Evolutionary conservation across 2,113 vertebrate genomes (phyloP).

Genomic region (Phylloscopus whistleri): DNA sequence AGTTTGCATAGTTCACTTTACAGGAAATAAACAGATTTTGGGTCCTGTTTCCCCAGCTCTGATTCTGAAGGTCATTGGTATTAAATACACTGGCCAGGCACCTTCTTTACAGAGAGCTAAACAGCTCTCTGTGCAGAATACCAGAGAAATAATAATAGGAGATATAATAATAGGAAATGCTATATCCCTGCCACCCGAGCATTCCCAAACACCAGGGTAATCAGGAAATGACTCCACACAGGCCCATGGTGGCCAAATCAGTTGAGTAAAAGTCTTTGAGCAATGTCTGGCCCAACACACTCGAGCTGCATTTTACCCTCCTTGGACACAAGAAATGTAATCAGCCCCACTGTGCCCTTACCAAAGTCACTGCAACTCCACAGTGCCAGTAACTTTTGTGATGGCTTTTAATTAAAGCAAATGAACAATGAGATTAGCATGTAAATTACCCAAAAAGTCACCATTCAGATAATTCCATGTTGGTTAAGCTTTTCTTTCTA

Average conservation of each 20-base stretch:
- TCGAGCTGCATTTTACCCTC: not conserved
- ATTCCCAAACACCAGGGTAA: not conserved
- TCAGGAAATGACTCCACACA: not conserved
- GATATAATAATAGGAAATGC: not conserved
- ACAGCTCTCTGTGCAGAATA: not conserved
- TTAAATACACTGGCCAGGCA: not conserved
- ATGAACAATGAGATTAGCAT: conserved; percentile 6
- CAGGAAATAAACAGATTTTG: not conserved
- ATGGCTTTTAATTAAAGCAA: conserved; percentile 40
- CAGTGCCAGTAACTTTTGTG: not conserved
- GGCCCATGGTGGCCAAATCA: not conserved
- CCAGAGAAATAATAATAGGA: not conserved
- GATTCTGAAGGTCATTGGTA: not conserved
- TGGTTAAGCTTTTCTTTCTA: not conserved
- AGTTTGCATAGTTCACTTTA: not conserved
- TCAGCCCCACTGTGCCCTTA: not conserved
- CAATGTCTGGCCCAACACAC: not conserved
- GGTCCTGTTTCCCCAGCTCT: too few species aligned
- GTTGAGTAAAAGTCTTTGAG: not conserved
- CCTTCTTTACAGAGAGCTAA: not conserved
- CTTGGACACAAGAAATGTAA: not conserved
- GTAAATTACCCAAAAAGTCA: not conserved
- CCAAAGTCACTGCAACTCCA: conserved; percentile 10
- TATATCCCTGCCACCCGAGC: not conserved
- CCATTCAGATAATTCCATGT: not conserved